These are phyloP conservation scores for Drosophila bocqueti DNA, from an alignment of 1,140 invertebrate species.

Conservation along the genomic window DNA sequence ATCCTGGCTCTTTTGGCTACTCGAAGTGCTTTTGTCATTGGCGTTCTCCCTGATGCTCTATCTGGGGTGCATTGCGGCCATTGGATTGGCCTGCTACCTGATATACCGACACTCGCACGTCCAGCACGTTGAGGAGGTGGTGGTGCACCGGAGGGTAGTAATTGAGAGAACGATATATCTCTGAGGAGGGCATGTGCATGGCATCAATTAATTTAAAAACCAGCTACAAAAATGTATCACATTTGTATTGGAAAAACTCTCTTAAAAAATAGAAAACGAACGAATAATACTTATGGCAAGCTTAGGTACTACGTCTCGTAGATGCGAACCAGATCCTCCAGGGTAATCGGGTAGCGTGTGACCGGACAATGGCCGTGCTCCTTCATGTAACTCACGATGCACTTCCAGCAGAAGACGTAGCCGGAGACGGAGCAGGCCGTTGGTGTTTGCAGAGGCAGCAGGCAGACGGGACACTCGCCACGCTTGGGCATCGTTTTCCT, in stretches of 20 bases:
- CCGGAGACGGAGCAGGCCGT: conserved; percentile 80
- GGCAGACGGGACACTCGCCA: conserved; percentile 74
- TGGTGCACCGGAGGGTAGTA: too few relatives aligned
- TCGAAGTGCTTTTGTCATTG: neutral
- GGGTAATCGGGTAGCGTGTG: conserved; percentile 66
- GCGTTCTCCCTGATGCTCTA: neutral
- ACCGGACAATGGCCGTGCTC: conserved; percentile 69
- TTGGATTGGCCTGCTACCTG: neutral
- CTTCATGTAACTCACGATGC: conserved; percentile 74
- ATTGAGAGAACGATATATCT: too few relatives aligned
- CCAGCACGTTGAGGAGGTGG: too few relatives aligned
- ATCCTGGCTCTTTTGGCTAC: neutral
- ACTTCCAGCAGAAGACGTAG: conserved; percentile 83
- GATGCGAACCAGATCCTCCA: conserved; percentile 79
- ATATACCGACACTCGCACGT: too few relatives aligned
- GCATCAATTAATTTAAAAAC: too few relatives aligned
- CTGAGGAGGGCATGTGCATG: too few relatives aligned
- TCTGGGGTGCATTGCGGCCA: neutral
- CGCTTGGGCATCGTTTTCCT: conserved; percentile 30
- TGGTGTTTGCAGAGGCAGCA: conserved; percentile 65
- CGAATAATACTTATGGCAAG: conserved; percentile 5
- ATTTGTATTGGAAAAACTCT: conserved; percentile 15
- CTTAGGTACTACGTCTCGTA: conserved; percentile 65
- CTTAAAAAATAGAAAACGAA: conserved; percentile 15
- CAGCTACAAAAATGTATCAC: too few relatives aligned